Conservation (phyloP, 2,888 invertebrate genomes). For the Pimpla rufipes region DNA sequence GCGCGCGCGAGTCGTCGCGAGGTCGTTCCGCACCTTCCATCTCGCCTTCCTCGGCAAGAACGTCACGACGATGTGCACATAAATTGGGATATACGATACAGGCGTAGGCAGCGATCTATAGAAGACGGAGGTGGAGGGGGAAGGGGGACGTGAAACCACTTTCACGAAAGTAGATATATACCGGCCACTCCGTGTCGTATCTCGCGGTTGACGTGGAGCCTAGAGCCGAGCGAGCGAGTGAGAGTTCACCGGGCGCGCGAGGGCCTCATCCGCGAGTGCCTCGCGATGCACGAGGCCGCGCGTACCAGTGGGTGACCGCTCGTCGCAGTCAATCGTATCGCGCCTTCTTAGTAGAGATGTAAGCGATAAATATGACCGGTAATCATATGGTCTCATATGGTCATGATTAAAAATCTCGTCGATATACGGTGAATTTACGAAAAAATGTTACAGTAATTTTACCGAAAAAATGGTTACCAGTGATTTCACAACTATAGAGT, state of each 20-base stretch:
- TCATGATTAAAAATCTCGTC: too few relatives aligned
- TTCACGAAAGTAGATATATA: conserved; percentile 59
- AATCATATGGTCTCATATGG: too few relatives aligned
- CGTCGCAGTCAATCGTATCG: background rate
- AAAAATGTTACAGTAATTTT: too few relatives aligned
- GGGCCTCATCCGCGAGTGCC: conserved; percentile 15
- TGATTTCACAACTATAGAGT: too few relatives aligned
- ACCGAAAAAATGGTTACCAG: too few relatives aligned
- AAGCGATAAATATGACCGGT: too few relatives aligned
- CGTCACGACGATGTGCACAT: conserved; percentile 39
- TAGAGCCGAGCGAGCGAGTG: conserved; percentile 48
- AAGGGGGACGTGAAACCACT: conserved; percentile 46
- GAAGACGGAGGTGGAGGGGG: background rate
- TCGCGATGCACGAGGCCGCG: background rate
- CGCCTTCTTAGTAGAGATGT: background rate
- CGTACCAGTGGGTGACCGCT: conserved; percentile 23
- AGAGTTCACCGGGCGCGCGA: conserved; percentile 51
- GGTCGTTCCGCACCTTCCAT: conserved; percentile 55
- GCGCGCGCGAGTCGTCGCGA: conserved; percentile 6
- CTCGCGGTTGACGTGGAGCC: conserved; percentile 42
- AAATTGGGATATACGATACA: conserved; percentile 40
- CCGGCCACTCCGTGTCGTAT: conserved; percentile 41
- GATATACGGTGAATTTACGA: too few relatives aligned
- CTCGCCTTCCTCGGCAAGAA: background rate
- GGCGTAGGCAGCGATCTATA: conserved; percentile 22